Evolutionary conservation across 2,888 invertebrate genomes (phyloP).

Genomic region (Tipula confusa): DNA sequence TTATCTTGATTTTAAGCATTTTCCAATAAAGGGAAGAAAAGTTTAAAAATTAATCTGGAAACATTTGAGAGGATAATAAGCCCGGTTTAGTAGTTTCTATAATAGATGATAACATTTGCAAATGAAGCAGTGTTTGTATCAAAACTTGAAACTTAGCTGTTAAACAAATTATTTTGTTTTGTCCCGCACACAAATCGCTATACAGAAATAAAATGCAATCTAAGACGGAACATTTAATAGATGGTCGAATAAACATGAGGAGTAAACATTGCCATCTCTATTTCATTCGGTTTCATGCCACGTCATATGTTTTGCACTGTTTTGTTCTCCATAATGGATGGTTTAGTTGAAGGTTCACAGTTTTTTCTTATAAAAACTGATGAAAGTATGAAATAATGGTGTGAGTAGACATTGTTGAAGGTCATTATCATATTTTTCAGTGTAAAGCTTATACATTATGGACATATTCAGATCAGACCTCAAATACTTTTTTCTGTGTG

Average conservation of each 20-base stretch:
- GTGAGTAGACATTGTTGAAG: neutral
- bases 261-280: neutral
- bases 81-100: neutral
- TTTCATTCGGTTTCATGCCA: neutral
- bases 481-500: neutral
- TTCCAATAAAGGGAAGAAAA: neutral
- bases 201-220: neutral
- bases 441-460: no score
- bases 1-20: neutral
- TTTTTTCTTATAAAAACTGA: neutral
- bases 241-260: no score
- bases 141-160: neutral
- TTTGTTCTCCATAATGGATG: neutral
- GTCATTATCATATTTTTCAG: no score
- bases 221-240: no score
- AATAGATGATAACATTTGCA: neutral
- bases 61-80: neutral
- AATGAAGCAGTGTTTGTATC: neutral
- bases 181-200: neutral
- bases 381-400: neutral
- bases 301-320: neutral
- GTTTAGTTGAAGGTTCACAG: neutral
- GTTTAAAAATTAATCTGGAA: neutral
- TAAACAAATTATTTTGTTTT: neutral
- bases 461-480: no score